Base-by-base conservation (phyloP, 2,888 invertebrate species). In the Mayetiola destructor region DNA sequence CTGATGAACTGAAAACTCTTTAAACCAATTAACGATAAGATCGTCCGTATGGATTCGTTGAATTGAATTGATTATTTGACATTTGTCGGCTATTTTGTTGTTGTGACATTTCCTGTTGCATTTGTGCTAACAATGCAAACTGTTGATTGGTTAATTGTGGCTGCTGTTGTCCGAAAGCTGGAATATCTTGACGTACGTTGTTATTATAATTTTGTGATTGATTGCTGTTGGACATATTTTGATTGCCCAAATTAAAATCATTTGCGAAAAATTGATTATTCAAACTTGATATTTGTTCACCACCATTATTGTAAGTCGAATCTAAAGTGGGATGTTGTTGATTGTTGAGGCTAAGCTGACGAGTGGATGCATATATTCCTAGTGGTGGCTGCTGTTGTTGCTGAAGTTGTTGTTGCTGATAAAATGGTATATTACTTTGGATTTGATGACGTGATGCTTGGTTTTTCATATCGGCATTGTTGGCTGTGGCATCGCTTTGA, bases 391-490 rank as follows among this genome's bases (percentile, higher is more conserved):
- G 30, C 4, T n/a, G 16, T 16, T 30, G 29, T 21, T 27, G 32
- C 16, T 42, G 35, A 23, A 14, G 40, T 37, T 32, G 36, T 67
- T 57, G 57, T 40, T 57, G 57, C 16, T 39, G 27, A 54, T 57
- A 57, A 54, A 57, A 57, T 23, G 56, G 35, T 16, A 56, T 12
- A 35, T 56, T 56, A 14, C 30, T 18, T 37, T 55, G 20, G 23
- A 39, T 55, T 29, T 39, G 39, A 16, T 23, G 52, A 16, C 21
- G 37, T n/a, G n/a, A n/a, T n/a, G n/a, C n/a, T 36, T 14, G 36
- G 10, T 18, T 8, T 20, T 29, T 36, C 23, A 10, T 37, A 40
- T 52, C 36, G 12, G 2, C 18, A 10, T 30, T 36, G 10, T 32
- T 27, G 9, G 16, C 18, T 16, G 37, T 8, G 1, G 21, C 30